phyloP scores from a whole-genome alignment of 2,888 invertebrate species.

The Agriopis marginaria region DNA sequence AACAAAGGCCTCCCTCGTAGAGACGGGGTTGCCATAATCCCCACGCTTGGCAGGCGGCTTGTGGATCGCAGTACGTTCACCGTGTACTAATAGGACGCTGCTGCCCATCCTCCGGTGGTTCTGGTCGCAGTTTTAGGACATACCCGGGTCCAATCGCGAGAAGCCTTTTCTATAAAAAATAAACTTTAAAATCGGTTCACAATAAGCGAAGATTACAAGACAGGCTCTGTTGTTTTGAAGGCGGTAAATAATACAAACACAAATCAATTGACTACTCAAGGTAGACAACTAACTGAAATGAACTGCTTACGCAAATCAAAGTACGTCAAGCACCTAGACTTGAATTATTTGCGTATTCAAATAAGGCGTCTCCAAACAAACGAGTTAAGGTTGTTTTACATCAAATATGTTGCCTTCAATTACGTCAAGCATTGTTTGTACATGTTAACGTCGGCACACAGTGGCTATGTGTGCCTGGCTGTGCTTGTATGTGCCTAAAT shows the following conservation, averaged over 20 bases:
- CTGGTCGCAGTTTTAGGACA: no score
- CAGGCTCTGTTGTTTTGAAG: no score
- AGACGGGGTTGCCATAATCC: no score
- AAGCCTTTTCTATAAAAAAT: no score
- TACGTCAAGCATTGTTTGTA: conserved; percentile 15
- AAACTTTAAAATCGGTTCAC: no score
- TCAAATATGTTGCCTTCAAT: conserved; percentile 28
- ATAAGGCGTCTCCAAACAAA: conserved; percentile 8
- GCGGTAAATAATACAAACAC: background rate
- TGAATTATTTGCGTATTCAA: conserved; percentile 16
- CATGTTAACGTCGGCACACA: conserved; percentile 11
- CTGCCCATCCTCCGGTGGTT: no score
- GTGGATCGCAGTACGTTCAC: no score
- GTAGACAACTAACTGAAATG: background rate
- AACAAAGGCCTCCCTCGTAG: no score
- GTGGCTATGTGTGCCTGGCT: background rate
- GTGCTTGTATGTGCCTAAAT: conserved; percentile 9
- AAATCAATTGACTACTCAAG: background rate
- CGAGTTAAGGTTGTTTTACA: conserved; percentile 14
- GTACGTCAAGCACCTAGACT: conserved; percentile 6
- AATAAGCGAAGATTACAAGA: no score
- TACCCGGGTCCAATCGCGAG: no score
- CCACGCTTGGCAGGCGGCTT: no score
- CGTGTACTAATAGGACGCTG: no score
- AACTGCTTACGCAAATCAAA: conserved; percentile 18